Base-by-base conservation (phyloP, 2,113 vertebrate species). In the Polypterus senegalus region DNA sequence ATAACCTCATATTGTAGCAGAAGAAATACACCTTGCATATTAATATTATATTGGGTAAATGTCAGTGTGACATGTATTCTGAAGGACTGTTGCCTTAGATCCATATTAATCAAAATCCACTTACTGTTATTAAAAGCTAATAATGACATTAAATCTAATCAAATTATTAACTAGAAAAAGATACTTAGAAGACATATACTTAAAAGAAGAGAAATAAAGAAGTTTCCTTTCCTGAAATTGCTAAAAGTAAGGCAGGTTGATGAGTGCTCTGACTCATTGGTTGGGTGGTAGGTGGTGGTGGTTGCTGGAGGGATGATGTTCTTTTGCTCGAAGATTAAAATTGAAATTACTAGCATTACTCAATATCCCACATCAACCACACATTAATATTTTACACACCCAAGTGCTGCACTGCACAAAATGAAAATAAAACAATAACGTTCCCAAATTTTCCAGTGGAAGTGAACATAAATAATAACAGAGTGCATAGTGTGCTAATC, bases 251-350 rank as follows among this genome's bases (percentile, higher is more conserved):
- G 76, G 73, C 75, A 83, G 73, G 76, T 70, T 74, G 67, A 76
- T 79, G 83, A 87, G 81, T 84, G 83, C 27, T 27, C 27, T 27
- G 27, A 27, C 27, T 27, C 27, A 27, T 27, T 27, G 27, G 27
- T 27, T 27, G 27, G 27, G 27, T 84, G 82, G 74, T 74, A 79
- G 77, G 76, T 81, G 80, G 81, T 85, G 81, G 83, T 76, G 77
- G 77, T 81, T 74, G 74, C 74, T 71, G 70, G 74, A 76, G 72
- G 27, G 27, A 27, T 27, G 27, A 79, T 10, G 43, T 71, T 76
- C 80, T 80, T 82, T 80, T 75, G 74, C 73, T 61, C 72, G 76
- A 83, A 84, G 82, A 86, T 87, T 87, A 85, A 87, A 86, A 85
- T 80, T 77, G 78, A 84, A 82, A 84, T 85, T 81, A 87, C 78